These are phyloP conservation scores for Pecten maximus DNA, from an alignment of 2,888 invertebrate genomes.

Conservation along the genomic window DNA sequence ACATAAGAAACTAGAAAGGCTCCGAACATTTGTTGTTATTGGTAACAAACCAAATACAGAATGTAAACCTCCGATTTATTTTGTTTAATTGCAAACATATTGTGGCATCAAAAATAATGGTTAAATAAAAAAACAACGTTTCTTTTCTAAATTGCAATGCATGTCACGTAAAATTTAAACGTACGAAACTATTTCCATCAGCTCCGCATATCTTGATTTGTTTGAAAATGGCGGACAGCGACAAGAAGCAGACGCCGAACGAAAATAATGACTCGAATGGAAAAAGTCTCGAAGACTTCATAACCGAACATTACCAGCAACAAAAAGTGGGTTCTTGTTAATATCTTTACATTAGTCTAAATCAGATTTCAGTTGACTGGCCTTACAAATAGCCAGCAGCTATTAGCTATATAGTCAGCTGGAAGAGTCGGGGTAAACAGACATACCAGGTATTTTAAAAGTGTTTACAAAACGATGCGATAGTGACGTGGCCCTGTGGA, in stretches of 20 bases:
- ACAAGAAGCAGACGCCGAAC: conserved; percentile 37
- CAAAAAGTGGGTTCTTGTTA: conserved; percentile 67
- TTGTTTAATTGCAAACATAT: not conserved
- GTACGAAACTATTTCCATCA: not conserved
- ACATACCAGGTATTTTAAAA: no score
- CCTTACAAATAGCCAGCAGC: no score
- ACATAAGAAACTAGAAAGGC: not conserved
- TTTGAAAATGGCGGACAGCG: conserved; percentile 68
- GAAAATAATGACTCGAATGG: conserved; percentile 50
- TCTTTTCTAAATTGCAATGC: not conserved
- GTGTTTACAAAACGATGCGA: no score
- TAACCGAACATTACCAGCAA: conserved; percentile 69
- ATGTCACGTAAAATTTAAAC: not conserved
- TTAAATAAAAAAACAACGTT: no score
- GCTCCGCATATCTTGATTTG: conserved; percentile 44
- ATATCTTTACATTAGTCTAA: no score
- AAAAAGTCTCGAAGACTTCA: conserved; percentile 69
- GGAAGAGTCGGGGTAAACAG: no score
- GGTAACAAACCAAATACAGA: not conserved
- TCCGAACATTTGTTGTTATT: conserved; percentile 43
- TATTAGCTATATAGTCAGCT: no score
- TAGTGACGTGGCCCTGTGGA: no score
- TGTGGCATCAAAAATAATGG: no score
- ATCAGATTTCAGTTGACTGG: no score
- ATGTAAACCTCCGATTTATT: not conserved